These are phyloP conservation scores for Chlamydotis undulata DNA, from an alignment of 2,113 vertebrate genomes.

Conservation along the genomic window DNA sequence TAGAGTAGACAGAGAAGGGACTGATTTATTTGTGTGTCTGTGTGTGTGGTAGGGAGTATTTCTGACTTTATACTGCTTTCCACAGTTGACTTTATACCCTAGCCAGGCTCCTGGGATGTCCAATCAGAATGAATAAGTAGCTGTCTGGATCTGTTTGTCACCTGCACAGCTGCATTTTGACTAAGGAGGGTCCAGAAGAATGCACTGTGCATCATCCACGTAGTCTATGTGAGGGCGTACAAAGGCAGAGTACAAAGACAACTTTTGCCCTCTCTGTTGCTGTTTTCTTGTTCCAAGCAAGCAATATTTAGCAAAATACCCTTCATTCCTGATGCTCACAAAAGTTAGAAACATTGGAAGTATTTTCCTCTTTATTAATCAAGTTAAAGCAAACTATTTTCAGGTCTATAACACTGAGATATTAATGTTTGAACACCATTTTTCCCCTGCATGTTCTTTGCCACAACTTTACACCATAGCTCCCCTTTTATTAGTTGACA, in stretches of 20 bases:
- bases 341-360: neutral
- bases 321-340: neutral
- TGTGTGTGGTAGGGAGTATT: neutral
- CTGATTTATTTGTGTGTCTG: too few species aligned
- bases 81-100: neutral
- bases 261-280: neutral
- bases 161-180: neutral
- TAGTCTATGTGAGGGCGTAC: neutral
- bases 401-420: neutral
- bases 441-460: neutral
- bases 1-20: neutral
- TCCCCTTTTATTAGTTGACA: neutral
- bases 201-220: neutral
- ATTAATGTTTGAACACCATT: neutral
- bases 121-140: neutral
- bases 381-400: neutral
- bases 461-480: neutral
- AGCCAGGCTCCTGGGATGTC: neutral
- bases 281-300: neutral
- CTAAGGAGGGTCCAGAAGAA: neutral
- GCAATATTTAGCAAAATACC: neutral
- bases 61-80: neutral
- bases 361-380: neutral
- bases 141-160: neutral
- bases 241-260: neutral